Percentiles rank a stretch among this genome's conserved stretches.
These are phyloP conservation scores for Apodemia zela DNA, from an alignment of 2,888 invertebrate species.

Conservation along the genomic window DNA sequence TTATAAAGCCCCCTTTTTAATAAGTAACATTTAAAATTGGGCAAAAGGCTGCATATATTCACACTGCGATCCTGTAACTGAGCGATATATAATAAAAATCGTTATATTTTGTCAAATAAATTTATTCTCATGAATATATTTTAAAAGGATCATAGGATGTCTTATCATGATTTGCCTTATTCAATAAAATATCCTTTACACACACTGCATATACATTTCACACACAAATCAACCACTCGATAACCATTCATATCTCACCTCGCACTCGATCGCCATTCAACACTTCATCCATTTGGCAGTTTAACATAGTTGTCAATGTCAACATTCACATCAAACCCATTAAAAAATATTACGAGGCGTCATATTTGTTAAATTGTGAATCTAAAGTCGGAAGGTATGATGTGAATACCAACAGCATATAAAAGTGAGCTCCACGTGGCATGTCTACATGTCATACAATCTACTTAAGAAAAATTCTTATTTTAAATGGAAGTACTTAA, in stretches of 20 bases:
- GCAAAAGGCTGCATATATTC: constrained; percentile 2
- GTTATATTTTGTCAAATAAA: constrained; percentile 7
- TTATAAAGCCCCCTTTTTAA: not conserved
- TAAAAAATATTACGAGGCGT: constrained; percentile 39
- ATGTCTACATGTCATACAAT: constrained; percentile 60
- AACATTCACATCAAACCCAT: constrained; percentile 66
- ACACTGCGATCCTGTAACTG: not conserved
- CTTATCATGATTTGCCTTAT: constrained; percentile 49
- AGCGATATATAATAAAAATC: constrained; percentile 10
- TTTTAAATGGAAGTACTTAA: constrained; percentile 78
- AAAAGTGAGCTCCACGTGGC: constrained; percentile 57
- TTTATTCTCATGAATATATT: constrained; percentile 12
- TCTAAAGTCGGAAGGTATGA: constrained; percentile 45
- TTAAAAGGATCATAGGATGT: constrained; percentile 10
- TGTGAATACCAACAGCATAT: constrained; percentile 62
- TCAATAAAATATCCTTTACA: constrained; percentile 56
- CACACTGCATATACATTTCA: constrained; percentile 38
- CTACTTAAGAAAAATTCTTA: constrained; percentile 72
- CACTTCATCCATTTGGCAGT: constrained; percentile 70
- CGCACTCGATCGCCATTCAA: constrained; percentile 37
- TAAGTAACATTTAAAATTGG: not conserved
- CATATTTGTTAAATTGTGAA: constrained; percentile 27
- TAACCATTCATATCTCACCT: constrained; percentile 32
- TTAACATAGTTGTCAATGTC: constrained; percentile 60
- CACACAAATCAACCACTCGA: constrained; percentile 27